Conservation (phyloP, 2,888 invertebrate species). For the Dynastes tityus region DNA sequence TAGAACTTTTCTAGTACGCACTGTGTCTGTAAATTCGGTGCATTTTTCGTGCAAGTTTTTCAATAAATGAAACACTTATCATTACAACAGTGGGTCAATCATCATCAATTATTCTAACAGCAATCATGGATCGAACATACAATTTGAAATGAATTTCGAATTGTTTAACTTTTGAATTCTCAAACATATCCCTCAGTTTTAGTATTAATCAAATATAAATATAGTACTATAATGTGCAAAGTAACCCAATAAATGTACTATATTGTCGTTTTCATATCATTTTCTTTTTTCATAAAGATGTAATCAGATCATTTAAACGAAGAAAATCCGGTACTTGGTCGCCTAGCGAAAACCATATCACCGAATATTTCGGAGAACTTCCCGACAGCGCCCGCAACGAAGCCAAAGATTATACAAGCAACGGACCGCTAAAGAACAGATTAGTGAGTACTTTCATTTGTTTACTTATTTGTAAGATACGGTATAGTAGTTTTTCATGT, state of each 20-base stretch:
- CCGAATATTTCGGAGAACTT: constrained; percentile 6
- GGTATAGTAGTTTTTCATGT: constrained; percentile 48
- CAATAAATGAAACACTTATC: too few relatives aligned
- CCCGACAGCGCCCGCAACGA: neutral
- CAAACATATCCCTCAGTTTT: too few relatives aligned
- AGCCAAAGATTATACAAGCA: constrained; percentile 6
- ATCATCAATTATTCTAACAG: too few relatives aligned
- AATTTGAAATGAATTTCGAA: too few relatives aligned
- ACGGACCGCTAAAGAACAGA: constrained; percentile 59
- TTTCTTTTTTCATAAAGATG: constrained; percentile 18
- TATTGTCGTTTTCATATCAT: neutral
- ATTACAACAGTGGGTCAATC: too few relatives aligned
- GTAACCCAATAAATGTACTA: neutral
- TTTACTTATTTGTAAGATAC: constrained; percentile 24
- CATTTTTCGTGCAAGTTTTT: too few relatives aligned
- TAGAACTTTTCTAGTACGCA: too few relatives aligned
- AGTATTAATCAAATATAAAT: too few relatives aligned
- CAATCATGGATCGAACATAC: too few relatives aligned
- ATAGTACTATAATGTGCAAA: too few relatives aligned
- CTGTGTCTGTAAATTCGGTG: too few relatives aligned
- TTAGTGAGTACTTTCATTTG: constrained; percentile 58
- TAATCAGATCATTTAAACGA: constrained; percentile 59
- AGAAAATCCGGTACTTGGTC: constrained; percentile 62
- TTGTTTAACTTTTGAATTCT: too few relatives aligned
- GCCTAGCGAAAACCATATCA: constrained; percentile 48